These are phyloP conservation scores for Leptinotarsa defecta DNA, from an alignment of 1,140 invertebrate genomes.

Conservation along the genomic window DNA sequence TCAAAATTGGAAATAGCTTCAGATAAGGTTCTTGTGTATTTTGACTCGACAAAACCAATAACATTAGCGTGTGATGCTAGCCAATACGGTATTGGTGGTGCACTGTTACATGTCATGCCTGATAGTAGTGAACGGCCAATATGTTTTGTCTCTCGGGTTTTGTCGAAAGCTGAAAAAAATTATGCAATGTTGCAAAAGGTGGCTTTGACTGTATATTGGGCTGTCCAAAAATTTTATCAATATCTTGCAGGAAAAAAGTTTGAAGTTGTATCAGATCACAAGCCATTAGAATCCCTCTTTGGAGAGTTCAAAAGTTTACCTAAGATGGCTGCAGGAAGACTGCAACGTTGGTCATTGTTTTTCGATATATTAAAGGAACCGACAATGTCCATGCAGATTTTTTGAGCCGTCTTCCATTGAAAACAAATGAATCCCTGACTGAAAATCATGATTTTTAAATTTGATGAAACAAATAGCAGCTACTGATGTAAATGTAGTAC, in stretches of 20 bases:
- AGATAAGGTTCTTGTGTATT: constrained; percentile 53
- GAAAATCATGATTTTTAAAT: too few relatives aligned
- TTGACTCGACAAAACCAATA: constrained; percentile 50
- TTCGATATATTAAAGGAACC: background rate
- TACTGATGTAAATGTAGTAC: too few relatives aligned
- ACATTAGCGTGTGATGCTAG: constrained; percentile 37
- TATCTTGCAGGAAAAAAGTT: background rate
- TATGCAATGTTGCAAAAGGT: background rate
- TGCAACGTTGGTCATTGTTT: constrained; percentile 9
- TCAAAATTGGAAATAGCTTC: too few relatives aligned
- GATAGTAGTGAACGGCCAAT: constrained; percentile 57
- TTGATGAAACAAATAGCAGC: too few relatives aligned
- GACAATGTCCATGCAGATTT: too few relatives aligned
- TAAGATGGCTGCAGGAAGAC: too few relatives aligned
- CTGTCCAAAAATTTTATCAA: background rate
- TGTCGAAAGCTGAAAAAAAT: constrained; percentile 55
- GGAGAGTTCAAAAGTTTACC: too few relatives aligned
- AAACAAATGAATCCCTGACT: too few relatives aligned
- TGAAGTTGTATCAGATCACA: too few relatives aligned
- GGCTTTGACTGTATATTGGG: background rate
- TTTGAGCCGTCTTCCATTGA: too few relatives aligned
- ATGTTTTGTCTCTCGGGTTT: constrained; percentile 57
- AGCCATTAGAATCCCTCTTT: background rate
- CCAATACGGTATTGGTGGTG: constrained; percentile 56
- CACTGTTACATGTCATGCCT: constrained; percentile 54